These are phyloP conservation scores for Orbicella faveolata DNA, from an alignment of 64 coral and sea anemone species.

Conservation along the genomic window DNA sequence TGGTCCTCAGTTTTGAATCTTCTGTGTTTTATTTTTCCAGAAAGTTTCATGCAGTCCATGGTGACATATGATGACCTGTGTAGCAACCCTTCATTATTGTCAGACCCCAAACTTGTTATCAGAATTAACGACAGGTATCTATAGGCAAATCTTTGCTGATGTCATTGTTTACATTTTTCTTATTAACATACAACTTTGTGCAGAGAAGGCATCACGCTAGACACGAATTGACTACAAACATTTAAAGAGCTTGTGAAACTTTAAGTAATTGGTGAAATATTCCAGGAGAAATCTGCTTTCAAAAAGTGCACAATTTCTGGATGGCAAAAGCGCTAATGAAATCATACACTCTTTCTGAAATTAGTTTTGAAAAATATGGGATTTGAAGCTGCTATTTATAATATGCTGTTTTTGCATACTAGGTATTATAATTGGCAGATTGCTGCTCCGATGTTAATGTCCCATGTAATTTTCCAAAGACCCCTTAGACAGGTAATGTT, in stretches of 20 bases:
- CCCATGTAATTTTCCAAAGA: slow-evolving; percentile 87
- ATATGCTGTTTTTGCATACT: neutral
- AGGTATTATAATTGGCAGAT: slow-evolving; percentile 98
- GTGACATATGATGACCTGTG: slow-evolving; percentile 88
- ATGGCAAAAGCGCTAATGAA: too few species aligned
- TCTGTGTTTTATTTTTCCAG: slow-evolving; percentile 17
- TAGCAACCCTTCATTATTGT: slow-evolving; percentile 74
- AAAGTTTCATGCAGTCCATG: slow-evolving; percentile 75
- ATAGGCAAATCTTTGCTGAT: too few species aligned
- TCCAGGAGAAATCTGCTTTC: too few species aligned
- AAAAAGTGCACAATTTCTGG: too few species aligned
- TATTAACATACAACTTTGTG: too few species aligned
- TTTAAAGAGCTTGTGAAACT: too few species aligned
- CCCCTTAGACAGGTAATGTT: slow-evolving; percentile 73
- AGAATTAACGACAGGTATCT: slow-evolving; percentile 76
- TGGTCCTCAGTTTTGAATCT: neutral
- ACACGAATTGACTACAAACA: too few species aligned
- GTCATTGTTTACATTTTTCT: too few species aligned
- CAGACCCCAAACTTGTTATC: slow-evolving; percentile 93
- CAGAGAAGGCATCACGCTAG: too few species aligned
- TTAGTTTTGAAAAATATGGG: too few species aligned
- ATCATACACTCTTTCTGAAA: too few species aligned
- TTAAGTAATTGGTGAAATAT: too few species aligned
- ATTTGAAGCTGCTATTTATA: neutral
- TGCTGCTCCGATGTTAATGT: slow-evolving; percentile 95